Conservation (phyloP, 2,888 invertebrate species). For the Aricia artaxerxes region DNA sequence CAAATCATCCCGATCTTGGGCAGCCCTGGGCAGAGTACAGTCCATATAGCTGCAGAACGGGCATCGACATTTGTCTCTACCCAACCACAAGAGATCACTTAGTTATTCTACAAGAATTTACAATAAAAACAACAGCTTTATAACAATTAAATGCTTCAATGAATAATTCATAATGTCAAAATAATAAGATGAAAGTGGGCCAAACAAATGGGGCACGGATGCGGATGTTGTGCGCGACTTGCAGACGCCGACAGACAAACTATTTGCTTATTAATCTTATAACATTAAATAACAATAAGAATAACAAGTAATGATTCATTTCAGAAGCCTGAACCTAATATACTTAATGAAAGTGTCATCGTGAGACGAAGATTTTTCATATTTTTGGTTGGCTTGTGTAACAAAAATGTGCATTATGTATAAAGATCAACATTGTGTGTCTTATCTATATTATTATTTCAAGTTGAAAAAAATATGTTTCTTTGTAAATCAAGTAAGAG, state of each 20-base stretch:
- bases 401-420: no score
- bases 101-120: no score
- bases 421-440: no score
- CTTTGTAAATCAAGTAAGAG: no score
- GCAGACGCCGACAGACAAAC: slow-evolving; percentile 49
- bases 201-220: neutral
- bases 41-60: no score
- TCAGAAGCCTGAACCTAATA: neutral
- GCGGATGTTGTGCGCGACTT: slow-evolving; percentile 52
- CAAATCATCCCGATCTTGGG: no score
- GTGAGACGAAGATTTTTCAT: neutral
- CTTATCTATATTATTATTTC: no score
- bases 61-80: no score
- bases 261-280: slow-evolving; percentile 14
- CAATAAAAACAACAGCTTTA: neutral
- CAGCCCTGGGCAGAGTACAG: no score
- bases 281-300: neutral
- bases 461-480: no score
- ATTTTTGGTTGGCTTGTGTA: neutral
- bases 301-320: neutral
- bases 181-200: slow-evolving; percentile 23
- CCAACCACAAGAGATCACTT: no score
- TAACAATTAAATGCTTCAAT: neutral
- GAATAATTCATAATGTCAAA: neutral
- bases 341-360: neutral